Percentiles rank a stretch among this genome's conserved stretches.
phyloP scores from a whole-genome alignment of 2,113 vertebrate species.

The Pseudonaja textilis region DNA sequence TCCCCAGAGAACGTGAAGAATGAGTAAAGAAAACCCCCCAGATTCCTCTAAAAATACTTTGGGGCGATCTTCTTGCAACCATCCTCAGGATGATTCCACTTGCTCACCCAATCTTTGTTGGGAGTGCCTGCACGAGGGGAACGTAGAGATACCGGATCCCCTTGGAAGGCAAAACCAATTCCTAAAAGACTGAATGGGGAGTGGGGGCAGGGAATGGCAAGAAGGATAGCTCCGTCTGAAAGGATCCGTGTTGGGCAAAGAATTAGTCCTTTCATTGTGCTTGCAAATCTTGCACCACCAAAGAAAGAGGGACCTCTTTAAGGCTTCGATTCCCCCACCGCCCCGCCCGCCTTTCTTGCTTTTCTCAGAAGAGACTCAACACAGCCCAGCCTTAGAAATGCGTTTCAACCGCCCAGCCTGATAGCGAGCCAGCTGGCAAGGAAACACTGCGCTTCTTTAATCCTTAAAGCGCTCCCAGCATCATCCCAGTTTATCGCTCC shows the following conservation, averaged over 20 bases:
- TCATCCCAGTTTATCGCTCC: neutral
- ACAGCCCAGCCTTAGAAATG: neutral
- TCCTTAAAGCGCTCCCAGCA: neutral
- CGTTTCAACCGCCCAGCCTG: neutral
- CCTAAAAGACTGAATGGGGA: neutral
- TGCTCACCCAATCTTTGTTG: neutral
- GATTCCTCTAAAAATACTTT: neutral
- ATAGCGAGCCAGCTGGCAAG: neutral
- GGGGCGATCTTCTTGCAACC: neutral
- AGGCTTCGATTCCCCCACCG: accelerated
- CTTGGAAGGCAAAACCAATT: neutral
- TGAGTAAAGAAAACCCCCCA: neutral
- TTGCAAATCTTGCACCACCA: neutral
- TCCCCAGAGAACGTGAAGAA: neutral
- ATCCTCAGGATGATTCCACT: neutral
- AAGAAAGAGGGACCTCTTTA: neutral
- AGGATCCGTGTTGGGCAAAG: neutral
- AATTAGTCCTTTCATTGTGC: neutral
- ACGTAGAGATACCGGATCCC: neutral
- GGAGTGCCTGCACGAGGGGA: neutral
- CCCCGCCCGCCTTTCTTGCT: neutral
- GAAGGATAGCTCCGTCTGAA: neutral
- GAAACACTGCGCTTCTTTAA: neutral
- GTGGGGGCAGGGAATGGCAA: neutral
- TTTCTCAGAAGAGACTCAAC: neutral